Evolutionary conservation across 2,797 vertebrate species (phyloP).

Genomic region (Acanthurus leucopareius): DNA sequence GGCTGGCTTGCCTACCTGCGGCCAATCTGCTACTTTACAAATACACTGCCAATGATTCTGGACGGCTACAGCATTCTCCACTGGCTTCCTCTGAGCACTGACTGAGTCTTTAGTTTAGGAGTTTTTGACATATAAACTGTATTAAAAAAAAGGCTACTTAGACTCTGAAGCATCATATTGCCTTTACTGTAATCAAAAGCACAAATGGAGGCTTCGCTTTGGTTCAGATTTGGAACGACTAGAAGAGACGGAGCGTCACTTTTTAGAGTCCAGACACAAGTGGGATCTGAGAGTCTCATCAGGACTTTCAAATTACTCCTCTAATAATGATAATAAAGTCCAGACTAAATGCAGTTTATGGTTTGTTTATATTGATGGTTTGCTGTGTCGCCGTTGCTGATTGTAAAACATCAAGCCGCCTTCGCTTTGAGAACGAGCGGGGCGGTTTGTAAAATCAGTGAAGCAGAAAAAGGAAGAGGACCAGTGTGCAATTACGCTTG

Average conservation of each 20-base stretch:
- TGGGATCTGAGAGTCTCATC: conserved; percentile 21
- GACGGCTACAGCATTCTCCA: conserved; percentile 34
- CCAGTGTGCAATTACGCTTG: not conserved
- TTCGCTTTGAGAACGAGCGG: conserved; percentile 22
- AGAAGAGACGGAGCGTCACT: conserved; percentile 18
- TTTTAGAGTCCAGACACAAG: not conserved
- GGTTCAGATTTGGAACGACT: not conserved
- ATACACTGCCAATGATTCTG: conserved; percentile 65
- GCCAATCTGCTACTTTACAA: conserved; percentile 68
- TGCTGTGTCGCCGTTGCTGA: conserved; percentile 29
- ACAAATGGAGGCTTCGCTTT: not conserved
- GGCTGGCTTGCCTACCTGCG: conserved; percentile 68
- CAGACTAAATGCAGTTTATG: conserved; percentile 25
- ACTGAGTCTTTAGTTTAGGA: conserved; percentile 56
- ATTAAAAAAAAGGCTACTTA: not conserved
- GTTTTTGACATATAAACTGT: conserved; percentile 19
- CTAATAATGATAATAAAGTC: conserved; percentile 10
- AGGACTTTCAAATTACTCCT: conserved; percentile 23
- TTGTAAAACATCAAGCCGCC: conserved; percentile 41
- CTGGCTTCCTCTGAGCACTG: conserved; percentile 28
- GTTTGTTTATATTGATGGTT: conserved; percentile 28
- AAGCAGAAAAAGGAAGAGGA: not conserved
- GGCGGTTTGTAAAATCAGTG: not conserved
- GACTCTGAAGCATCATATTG: not conserved
- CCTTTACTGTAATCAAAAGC: not conserved